Percentiles rank a stretch among this genome's conserved stretches.
Evolutionary conservation across 2,888 invertebrate genomes (phyloP).

Genomic region (Oscheius sp.): DNA sequence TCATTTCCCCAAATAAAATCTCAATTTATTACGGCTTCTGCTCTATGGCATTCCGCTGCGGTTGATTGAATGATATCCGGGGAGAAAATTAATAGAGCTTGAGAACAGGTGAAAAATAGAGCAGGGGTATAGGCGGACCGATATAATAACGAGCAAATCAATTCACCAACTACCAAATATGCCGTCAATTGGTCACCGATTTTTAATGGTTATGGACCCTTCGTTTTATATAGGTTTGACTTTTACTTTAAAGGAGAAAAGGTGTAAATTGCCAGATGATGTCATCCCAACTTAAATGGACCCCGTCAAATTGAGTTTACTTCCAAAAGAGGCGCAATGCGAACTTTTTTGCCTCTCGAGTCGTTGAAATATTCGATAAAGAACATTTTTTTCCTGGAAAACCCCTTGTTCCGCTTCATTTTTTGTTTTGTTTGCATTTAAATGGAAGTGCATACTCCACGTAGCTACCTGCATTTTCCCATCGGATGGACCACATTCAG

Average conservation of each 20-base stretch:
- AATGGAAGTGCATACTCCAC: neutral
- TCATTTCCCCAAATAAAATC: neutral
- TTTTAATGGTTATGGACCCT: neutral
- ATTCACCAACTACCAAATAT: neutral
- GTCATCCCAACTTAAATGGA: constrained; percentile 21
- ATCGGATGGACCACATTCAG: neutral
- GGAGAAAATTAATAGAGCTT: neutral
- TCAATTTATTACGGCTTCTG: neutral
- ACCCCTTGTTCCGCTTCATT: neutral
- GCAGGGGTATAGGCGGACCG: neutral
- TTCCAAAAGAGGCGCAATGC: constrained; percentile 1
- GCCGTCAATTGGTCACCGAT: neutral
- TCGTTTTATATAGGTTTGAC: neutral
- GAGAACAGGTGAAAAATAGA: neutral
- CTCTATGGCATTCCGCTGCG: neutral
- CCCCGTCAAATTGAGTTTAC: constrained; percentile 30
- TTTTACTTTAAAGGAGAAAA: neutral
- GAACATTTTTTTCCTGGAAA: neutral
- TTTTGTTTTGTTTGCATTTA: neutral
- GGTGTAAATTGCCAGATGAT: constrained; percentile 19
- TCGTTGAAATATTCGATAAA: neutral
- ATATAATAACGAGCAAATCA: neutral
- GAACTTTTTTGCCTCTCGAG: neutral
- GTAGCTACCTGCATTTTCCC: neutral
- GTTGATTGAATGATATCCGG: constrained; percentile 10